phyloP scores from a whole-genome alignment of 2,797 vertebrate species.

The Crypturellus tataupa region DNA sequence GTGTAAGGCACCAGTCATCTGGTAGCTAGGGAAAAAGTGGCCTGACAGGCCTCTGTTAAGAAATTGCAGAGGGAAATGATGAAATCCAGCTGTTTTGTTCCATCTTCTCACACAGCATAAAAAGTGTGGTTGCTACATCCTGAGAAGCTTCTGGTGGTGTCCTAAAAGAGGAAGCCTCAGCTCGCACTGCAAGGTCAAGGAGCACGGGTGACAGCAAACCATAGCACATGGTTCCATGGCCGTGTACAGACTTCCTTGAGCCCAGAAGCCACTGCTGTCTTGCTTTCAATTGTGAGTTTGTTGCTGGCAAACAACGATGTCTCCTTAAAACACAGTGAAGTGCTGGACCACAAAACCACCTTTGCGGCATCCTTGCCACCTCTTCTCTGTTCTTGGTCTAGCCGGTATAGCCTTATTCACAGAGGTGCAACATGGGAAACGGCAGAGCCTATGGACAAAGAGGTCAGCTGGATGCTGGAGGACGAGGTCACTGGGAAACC shows the following conservation, averaged over 20 bases:
- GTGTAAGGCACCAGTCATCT: conserved; percentile 69
- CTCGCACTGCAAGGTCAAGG: neutral
- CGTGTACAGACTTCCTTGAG: neutral
- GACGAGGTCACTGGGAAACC: neutral
- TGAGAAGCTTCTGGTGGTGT: neutral
- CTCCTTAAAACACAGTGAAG: neutral
- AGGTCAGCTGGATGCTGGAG: neutral
- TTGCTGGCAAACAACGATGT: neutral
- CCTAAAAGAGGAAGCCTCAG: conserved; percentile 21
- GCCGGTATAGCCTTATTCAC: neutral
- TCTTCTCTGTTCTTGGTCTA: conserved; percentile 1
- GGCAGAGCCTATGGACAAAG: conserved; percentile 14
- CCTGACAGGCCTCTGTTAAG: conserved; percentile 4
- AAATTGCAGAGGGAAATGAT: neutral
- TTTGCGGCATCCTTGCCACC: neutral
- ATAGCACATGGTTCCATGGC: neutral
- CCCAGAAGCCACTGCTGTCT: neutral
- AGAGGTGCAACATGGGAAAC: neutral
- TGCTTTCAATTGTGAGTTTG: neutral
- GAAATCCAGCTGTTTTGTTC: conserved; percentile 11
- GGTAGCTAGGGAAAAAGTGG: neutral
- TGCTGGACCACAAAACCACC: neutral
- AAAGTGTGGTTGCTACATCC: neutral
- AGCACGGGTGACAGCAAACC: neutral
- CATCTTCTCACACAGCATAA: neutral